Evolutionary conservation across 1,140 invertebrate species (phyloP).

Genomic region (Archivesica marissinica): DNA sequence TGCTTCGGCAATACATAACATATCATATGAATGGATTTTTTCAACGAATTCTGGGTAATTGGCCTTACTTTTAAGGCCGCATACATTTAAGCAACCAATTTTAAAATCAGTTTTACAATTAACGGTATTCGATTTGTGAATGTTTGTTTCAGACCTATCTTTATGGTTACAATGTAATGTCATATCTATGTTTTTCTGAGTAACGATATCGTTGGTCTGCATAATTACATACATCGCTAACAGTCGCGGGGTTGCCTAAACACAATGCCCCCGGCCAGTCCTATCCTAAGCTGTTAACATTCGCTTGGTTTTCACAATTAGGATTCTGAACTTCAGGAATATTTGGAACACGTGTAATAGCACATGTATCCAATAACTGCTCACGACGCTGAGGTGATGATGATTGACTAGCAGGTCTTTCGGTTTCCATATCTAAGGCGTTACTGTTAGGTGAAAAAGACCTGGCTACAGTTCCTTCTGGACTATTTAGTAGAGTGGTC

Average conservation of each 20-base stretch:
- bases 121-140: not conserved
- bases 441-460: not conserved
- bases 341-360: not conserved
- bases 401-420: not conserved
- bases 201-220: not conserved
- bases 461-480: not conserved
- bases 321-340: not conserved
- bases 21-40: not conserved
- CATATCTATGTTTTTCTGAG: not conserved
- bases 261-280: not conserved
- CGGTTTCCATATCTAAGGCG: not conserved
- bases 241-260: not conserved
- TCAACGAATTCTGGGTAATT: not conserved
- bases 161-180: not conserved
- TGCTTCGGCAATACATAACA: not conserved
- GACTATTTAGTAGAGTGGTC: not conserved
- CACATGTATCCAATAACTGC: not conserved
- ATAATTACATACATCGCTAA: not conserved
- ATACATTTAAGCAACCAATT: slow-evolving; percentile 1
- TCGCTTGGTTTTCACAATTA: too few species aligned
- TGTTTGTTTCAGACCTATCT: not conserved
- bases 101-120: not conserved
- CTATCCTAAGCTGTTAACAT: too few species aligned
- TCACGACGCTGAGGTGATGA: not conserved
- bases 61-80: not conserved